Percentiles rank a stretch among this genome's conserved stretches.
These are phyloP conservation scores for Mimachlamys varia DNA, from an alignment of 2,888 invertebrate species.

Conservation along the genomic window DNA sequence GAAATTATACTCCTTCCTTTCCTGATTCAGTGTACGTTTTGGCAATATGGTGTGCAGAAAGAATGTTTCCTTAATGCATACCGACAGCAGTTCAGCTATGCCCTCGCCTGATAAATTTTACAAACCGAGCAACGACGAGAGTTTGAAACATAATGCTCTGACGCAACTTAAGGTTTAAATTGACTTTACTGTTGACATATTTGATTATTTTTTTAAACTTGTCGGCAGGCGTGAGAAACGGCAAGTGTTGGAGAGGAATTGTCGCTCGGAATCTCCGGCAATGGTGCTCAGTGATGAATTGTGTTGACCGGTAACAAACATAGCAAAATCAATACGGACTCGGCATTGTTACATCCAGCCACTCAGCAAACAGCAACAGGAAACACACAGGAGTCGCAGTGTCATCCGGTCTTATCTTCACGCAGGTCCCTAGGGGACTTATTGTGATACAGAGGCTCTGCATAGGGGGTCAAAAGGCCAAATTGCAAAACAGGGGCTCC, in stretches of 20 bases:
- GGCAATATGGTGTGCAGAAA: neutral
- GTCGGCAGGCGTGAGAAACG: conserved; percentile 11
- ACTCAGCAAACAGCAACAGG: neutral
- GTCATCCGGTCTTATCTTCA: conserved; percentile 21
- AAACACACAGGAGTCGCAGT: neutral
- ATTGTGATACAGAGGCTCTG: neutral
- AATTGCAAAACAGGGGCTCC: neutral
- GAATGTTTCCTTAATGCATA: too few relatives aligned
- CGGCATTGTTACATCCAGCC: conserved; percentile 4
- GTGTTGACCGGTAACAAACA: conserved; percentile 21
- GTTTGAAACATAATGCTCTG: neutral
- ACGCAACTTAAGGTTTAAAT: neutral
- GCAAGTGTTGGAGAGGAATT: conserved; percentile 2
- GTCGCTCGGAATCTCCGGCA: conserved; percentile 9
- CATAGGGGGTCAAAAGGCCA: neutral
- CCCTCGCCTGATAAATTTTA: neutral
- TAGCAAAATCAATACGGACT: neutral
- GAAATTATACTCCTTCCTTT: neutral
- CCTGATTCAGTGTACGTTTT: neutral
- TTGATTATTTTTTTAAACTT: neutral
- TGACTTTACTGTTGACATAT: neutral
- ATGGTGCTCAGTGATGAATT: neutral
- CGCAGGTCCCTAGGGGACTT: neutral
- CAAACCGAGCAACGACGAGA: neutral
- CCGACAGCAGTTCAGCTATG: neutral